Percentiles rank a stretch among this genome's conserved stretches.
phyloP scores from a whole-genome alignment of 2,113 vertebrate genomes.

The Mystacornis crossleyi region DNA sequence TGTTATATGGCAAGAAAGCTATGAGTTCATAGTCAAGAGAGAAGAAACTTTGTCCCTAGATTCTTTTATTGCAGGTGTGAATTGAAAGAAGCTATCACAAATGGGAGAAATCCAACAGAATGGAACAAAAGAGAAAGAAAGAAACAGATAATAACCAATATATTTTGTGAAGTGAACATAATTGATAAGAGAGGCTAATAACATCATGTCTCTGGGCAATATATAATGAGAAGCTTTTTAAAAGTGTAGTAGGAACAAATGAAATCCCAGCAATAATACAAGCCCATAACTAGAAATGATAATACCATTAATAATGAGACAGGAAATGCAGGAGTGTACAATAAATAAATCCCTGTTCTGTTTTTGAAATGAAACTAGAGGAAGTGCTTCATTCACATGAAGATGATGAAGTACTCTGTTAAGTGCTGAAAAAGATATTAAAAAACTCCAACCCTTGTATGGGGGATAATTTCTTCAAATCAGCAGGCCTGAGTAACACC shows the following conservation, averaged over 20 bases:
- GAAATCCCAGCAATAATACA: constrained; percentile 15
- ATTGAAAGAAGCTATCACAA: not conserved
- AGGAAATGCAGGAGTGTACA: not conserved
- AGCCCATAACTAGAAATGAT: constrained; percentile 3
- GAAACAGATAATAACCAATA: not conserved
- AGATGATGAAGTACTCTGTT: not conserved
- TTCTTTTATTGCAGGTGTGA: not conserved
- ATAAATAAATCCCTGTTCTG: constrained; percentile 8
- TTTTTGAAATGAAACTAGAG: not conserved
- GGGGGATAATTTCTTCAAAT: not conserved
- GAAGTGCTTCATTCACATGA: not conserved
- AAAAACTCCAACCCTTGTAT: fast-evolving
- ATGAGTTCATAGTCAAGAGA: not conserved
- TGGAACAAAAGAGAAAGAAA: not conserved
- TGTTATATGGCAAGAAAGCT: not conserved
- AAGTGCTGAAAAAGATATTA: not conserved
- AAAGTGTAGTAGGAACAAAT: not conserved
- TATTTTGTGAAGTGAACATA: not conserved
- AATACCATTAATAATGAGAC: constrained; percentile 7
- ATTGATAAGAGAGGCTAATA: constrained; percentile 3
- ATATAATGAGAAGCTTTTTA: not conserved
- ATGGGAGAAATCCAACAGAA: not conserved
- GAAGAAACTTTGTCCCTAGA: not conserved
- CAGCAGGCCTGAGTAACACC: not conserved
- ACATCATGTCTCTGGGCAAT: not conserved